Evolutionary conservation across 2,888 invertebrate genomes (phyloP), one percentile per base, ranked within the genome.

Genomic region (Eustalomyia histrio): DNA sequence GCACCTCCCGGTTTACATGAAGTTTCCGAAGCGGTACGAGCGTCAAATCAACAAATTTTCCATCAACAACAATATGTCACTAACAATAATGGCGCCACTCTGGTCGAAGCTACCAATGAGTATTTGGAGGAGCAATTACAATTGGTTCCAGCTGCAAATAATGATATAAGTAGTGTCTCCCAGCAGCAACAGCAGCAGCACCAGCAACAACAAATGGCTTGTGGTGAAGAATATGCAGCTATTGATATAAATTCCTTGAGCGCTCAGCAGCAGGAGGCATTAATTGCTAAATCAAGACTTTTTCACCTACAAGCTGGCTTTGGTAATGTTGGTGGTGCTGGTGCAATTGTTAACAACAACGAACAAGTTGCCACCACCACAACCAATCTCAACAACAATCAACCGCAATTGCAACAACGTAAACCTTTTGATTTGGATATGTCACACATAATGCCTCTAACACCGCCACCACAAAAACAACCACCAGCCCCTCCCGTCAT

Each of bases 21-120:
- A 86, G 92, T 93, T 29, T 92, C 93, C 9, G 93, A 93, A 83
- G 92, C 93, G 5, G 92, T 93, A 7, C 90, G 92, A 50, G 92
- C 92, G 75, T 90, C 92, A 43, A 91, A 92, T 71, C 92, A 93
- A 84, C 84, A 90, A 63, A 88, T 90, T 74, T 90, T 91, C 84
- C 90, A 90, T 83, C 90, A 90, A 71, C 90, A 90, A 83, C 83
- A 80, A 58, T 90, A 86, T 39, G 78, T 64, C 14, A 65, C 69
- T 17, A 69, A 60, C 50, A 79, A 76, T 35, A 72, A 80, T 35
- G 85, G 85, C 74, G 84, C 85, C 68, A 85, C 86, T 9, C 84
- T 86, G 0, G 86, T 85, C 8, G 76, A 64, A 5, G 47, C 80
- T 9, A 53, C 80, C 16, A 89, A 87, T 21, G 90, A 90, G 58